Evolutionary conservation across 2,888 invertebrate species (phyloP).

Genomic region (Adelognathus sp.): DNA sequence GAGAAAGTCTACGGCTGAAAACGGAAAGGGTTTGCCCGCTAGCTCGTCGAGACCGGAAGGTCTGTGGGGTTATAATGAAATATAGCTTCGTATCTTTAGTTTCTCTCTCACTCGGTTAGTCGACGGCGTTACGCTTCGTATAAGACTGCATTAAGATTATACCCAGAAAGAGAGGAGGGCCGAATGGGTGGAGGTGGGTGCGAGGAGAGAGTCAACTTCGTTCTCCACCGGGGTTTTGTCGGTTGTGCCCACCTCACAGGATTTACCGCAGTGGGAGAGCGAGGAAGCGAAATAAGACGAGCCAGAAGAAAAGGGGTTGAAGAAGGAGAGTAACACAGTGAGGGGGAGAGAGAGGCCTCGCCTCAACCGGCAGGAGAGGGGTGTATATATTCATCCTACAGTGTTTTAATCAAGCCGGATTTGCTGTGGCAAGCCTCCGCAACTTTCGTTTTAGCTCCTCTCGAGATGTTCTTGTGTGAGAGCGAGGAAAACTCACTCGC

Average conservation of each 20-base stretch:
- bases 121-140: conserved; percentile 78
- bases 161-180: conserved; percentile 72
- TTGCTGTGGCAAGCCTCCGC: conserved; percentile 80
- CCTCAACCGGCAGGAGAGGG: conserved; percentile 58
- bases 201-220: conserved; percentile 43
- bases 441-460: conserved; percentile 80
- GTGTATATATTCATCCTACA: conserved; percentile 77
- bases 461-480: conserved; percentile 36
- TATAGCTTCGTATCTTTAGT: conserved; percentile 69
- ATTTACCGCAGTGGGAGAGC: conserved; percentile 24
- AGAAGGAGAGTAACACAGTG: conserved; percentile 42
- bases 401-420: conserved; percentile 81
- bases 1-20: conserved; percentile 62
- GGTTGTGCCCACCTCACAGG: conserved; percentile 30
- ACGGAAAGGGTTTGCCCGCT: conserved; percentile 78
- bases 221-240: conserved; percentile 52
- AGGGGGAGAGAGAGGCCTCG: conserved; percentile 36
- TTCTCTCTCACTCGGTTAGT: conserved; percentile 43
- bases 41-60: conserved; percentile 74
- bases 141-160: conserved; percentile 82
- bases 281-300: conserved; percentile 54
- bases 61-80: conserved; percentile 81
- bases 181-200: conserved; percentile 24
- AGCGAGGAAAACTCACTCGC: conserved; percentile 55
- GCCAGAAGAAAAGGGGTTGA: conserved; percentile 63